Base-by-base conservation (phyloP, 2,113 vertebrate species). In the Laterallus jamaicensis region DNA sequence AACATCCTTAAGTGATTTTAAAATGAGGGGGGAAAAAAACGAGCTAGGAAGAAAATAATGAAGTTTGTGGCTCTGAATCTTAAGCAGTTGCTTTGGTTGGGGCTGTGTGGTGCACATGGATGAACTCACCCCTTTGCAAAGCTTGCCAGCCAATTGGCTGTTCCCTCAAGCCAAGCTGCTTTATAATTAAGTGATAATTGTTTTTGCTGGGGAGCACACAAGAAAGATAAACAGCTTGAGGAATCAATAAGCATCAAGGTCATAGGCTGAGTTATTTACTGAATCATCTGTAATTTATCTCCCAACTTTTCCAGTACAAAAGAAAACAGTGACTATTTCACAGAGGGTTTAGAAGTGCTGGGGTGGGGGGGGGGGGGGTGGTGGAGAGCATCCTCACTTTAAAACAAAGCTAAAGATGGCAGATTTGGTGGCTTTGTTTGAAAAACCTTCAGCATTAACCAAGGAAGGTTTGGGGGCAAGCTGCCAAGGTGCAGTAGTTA, bases 131-230 rank as follows among this genome's bases (percentile, higher is more conserved):
- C 97, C 96, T 80, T 92, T 64, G 63, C 96, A 91, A 88, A 67
- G 74, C 92, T 97, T 74, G 66, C 90, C 97, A 98, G 86, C 97
- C 95, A 97, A 97, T 95, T 89, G 97, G 93, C 68, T 94, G 71
- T 95, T 97, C 96, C 96, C 97, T 95, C 94, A 93, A 98, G 97
- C 95, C 97, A 98, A 96, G 96, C 95, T 96, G 98, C 97, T 98
- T 98, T 98, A 97, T 98, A 98, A 98, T 98, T 98, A 98, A 98
- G 97, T 98, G 97, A 97, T 98, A 98, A 98, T 98, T 98, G 97
- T 98, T 97, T 97, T 98, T 97, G 71, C 92, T 95, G 94, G 94
- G 95, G 97, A 97, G 97, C 96, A 80, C 95, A 94, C 60, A 88
- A 95, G 98, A 96, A 98, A 98, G 97, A 98, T 98, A 98, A 98